Conservation (phyloP, 1,140 invertebrate genomes). For the Aphelenchoides besseyi region DNA sequence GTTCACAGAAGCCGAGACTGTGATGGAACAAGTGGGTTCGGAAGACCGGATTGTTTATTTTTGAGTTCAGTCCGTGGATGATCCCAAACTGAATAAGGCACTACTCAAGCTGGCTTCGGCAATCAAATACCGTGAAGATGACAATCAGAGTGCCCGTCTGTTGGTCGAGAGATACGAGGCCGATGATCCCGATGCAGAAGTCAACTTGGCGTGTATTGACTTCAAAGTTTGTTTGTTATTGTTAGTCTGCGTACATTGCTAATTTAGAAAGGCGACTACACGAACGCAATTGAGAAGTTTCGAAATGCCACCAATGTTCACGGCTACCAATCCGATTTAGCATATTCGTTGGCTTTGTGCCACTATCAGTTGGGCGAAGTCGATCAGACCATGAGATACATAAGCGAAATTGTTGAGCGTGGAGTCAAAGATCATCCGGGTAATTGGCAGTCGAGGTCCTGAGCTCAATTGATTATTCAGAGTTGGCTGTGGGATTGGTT, state of each 20-base stretch:
- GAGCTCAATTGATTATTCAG: slow-evolving; percentile 65
- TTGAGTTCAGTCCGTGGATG: slow-evolving; percentile 79
- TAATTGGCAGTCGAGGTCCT: too few relatives aligned
- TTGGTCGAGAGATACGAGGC: slow-evolving; percentile 80
- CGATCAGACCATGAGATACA: slow-evolving; percentile 74
- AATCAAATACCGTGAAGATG: slow-evolving; percentile 94
- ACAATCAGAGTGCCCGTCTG: slow-evolving; percentile 81
- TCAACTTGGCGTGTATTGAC: slow-evolving; percentile 90
- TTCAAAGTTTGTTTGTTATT: slow-evolving; percentile 80
- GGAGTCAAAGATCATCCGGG: slow-evolving; percentile 93
- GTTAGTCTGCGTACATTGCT: slow-evolving; percentile 40
- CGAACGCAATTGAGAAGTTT: slow-evolving; percentile 88
- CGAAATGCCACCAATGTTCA: slow-evolving; percentile 77
- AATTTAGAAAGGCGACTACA: slow-evolving; percentile 76
- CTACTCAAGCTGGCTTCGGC: slow-evolving; percentile 90
- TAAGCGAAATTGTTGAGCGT: slow-evolving; percentile 89
- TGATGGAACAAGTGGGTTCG: slow-evolving; percentile 42
- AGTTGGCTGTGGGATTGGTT: slow-evolving; percentile 91
- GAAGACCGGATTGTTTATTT: slow-evolving; percentile 73
- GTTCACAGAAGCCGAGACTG: slow-evolving; percentile 55
- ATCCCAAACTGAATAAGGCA: slow-evolving; percentile 71
- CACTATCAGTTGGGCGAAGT: slow-evolving; percentile 92
- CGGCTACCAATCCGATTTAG: slow-evolving; percentile 82
- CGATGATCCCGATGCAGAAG: slow-evolving; percentile 86
- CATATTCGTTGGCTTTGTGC: slow-evolving; percentile 92